Evolutionary conservation across 2,888 invertebrate genomes (phyloP), one percentile per base, ranked within the genome.

Genomic region (Ligdia adustata): DNA sequence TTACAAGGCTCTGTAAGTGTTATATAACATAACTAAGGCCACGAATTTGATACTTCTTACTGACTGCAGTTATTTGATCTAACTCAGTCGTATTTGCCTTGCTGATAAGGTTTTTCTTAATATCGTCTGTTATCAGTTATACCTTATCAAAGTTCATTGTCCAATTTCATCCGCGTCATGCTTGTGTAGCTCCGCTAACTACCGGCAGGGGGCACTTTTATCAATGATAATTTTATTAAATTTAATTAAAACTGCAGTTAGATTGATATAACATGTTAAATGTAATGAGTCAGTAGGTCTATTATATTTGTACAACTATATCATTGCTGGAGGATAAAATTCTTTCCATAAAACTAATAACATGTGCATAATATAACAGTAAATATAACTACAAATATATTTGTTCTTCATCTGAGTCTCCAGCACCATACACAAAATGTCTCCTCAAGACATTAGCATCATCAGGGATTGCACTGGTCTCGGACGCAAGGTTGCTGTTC

Each of bases 381-480:
- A 51, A 28, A 53, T 16, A 29, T 33, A 46, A 27, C 68, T 82
- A 93, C 76, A 93, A 92, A 89, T 93, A 93, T 78, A 93, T 92
- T 77, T 93, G 93, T 72, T 93, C 93, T 66, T 93, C 92, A 67
- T 93, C 92, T 1, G 92, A 92, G 62, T 88, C 86, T 62, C 87
- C 84, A 70, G 82, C 85, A 69, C 90, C 90, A 63, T 90, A 90
- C 12, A 89, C 72, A 54, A 91, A 86, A 75, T 88, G 88, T 75
- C 79, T 80, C 54, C 78, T 78, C 13, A 82, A 74, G 37, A 87
- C 75, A 69, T 82, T 82, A 47, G 79, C 79, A 32, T 79, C 76
- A 29, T 79, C 75, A 28, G 64, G 64, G 26, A 82, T 79, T 78
- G 79, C 82, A 78, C 79, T 72, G 18, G 71, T 33, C 1, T 38